Evolutionary conservation across 2,888 invertebrate species (phyloP).

Genomic region (Polyommatus icarus): DNA sequence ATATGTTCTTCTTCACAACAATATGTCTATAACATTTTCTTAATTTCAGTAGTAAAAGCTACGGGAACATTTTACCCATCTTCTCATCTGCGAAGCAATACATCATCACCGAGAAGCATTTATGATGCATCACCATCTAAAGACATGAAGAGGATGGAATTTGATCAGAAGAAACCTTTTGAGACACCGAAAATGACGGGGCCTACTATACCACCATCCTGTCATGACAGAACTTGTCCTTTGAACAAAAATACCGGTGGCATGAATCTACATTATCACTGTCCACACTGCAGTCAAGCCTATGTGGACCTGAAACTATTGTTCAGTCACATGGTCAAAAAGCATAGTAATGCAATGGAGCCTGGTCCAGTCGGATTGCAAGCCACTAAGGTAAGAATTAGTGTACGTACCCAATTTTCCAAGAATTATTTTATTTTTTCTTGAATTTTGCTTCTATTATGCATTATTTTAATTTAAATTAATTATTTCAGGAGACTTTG

Average conservation of each 20-base stretch:
- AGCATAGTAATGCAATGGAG: constrained; percentile 69
- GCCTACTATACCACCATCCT: constrained; percentile 79
- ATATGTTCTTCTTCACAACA: background rate
- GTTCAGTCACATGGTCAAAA: constrained; percentile 76
- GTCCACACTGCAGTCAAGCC: constrained; percentile 72
- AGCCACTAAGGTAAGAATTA: constrained; percentile 69
- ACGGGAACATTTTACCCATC: constrained; percentile 95
- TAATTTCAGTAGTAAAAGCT: constrained; percentile 93
- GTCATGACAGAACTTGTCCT: constrained; percentile 78
- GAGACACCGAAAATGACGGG: constrained; percentile 63
- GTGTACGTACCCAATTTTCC: constrained; percentile 14
- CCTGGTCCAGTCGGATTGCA: constrained; percentile 68
- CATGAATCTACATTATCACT: constrained; percentile 74
- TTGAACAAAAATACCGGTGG: constrained; percentile 71
- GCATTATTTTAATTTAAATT: constrained; percentile 33
- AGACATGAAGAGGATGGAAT: constrained; percentile 66
- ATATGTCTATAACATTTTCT: constrained; percentile 44
- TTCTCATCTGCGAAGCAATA: constrained; percentile 81
- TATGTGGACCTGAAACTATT: constrained; percentile 71
- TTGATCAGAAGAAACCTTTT: constrained; percentile 62
- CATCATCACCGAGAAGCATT: constrained; percentile 77
- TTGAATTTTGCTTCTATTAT: constrained; percentile 38
- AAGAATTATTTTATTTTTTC: background rate
- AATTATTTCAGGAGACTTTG: constrained; percentile 68
- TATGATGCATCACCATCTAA: constrained; percentile 80